Conservation (phyloP, 2,888 invertebrate species). For the Vandiemenella viatica region DNA sequence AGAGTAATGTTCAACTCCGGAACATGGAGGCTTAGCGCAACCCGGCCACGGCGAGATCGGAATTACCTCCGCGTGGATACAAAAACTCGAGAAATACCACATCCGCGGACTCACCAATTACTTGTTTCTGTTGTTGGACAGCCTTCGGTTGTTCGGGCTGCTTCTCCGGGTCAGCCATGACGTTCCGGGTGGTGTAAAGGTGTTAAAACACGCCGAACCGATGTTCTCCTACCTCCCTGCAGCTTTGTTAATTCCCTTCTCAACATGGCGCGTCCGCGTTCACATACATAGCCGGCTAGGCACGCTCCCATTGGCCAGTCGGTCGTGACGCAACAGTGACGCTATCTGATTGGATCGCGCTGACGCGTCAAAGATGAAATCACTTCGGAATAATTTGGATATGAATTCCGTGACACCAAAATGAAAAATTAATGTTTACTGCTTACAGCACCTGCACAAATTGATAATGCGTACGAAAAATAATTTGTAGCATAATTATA, state of each 20-base stretch:
- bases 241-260: slow-evolving; percentile 35
- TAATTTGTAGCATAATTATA: too few species aligned
- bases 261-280: slow-evolving; percentile 25
- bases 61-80: too few species aligned
- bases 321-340: neutral
- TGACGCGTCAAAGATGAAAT: too few species aligned
- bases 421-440: too few species aligned
- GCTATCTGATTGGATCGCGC: neutral
- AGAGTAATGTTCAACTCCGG: too few species aligned
- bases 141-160: slow-evolving; percentile 56
- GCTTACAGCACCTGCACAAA: too few species aligned
- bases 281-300: neutral
- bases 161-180: slow-evolving; percentile 94
- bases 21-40: too few species aligned
- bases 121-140: slow-evolving; percentile 70
- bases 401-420: too few species aligned
- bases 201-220: slow-evolving; percentile 34
- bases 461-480: too few species aligned
- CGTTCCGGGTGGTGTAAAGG: slow-evolving; percentile 44
- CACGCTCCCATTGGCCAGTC: neutral
- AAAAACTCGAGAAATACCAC: too few species aligned
- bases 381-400: too few species aligned
- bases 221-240: slow-evolving; percentile 34
- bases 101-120: slow-evolving; percentile 63
- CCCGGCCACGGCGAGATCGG: too few species aligned